These are phyloP conservation scores for Caenorhabditis macrosperma DNA, from an alignment of 2,888 invertebrate genomes.

Conservation along the genomic window DNA sequence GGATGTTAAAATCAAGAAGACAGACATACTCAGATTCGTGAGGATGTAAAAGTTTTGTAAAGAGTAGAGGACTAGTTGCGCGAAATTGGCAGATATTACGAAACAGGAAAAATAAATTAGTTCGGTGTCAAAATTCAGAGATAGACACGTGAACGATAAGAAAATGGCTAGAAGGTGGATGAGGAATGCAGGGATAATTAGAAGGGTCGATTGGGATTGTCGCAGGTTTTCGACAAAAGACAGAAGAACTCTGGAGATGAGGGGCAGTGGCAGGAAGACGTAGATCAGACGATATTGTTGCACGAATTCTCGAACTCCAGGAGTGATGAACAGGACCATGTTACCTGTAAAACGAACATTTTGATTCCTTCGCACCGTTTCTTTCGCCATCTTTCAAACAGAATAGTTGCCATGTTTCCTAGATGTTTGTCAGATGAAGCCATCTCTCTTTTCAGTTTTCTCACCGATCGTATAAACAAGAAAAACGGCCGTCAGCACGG, in stretches of 20 bases:
- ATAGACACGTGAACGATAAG: slow-evolving; percentile 26
- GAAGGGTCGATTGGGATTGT: background rate
- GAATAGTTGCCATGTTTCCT: background rate
- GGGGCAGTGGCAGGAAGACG: slow-evolving; percentile 30
- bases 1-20: slow-evolving; percentile 4
- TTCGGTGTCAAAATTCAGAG: slow-evolving; percentile 48
- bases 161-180: slow-evolving; percentile 38
- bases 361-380: no score
- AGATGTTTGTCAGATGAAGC: background rate
- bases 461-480: slow-evolving; percentile 30
- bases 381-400: background rate
- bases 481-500: slow-evolving; percentile 9
- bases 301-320: slow-evolving; percentile 56
- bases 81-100: slow-evolving; percentile 17
- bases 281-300: slow-evolving; percentile 39
- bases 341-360: slow-evolving; percentile 29
- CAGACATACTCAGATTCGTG: background rate
- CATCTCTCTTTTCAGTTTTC: background rate
- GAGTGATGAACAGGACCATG: slow-evolving; percentile 50
- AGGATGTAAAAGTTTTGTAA: slow-evolving; percentile 34
- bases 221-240: slow-evolving; percentile 20
- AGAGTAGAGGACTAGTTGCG: slow-evolving; percentile 23
- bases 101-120: slow-evolving; percentile 42
- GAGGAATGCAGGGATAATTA: background rate
- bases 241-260: slow-evolving; percentile 32